phyloP scores from a whole-genome alignment of 37 sponge, comb jelly and placozoan species.

The Sycon ciliatum region DNA sequence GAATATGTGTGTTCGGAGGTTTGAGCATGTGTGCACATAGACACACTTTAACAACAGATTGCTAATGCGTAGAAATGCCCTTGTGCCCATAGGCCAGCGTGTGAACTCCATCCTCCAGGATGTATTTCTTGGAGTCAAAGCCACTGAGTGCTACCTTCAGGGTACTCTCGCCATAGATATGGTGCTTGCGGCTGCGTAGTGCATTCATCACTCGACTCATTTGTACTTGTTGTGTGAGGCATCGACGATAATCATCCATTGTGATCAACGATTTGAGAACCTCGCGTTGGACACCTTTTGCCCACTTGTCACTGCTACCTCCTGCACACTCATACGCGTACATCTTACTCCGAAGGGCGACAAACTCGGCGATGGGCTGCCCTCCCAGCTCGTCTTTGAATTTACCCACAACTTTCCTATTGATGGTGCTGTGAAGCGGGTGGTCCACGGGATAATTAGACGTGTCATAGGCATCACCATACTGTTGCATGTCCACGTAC shows the following conservation, averaged over 20 bases:
- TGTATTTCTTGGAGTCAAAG: conserved; percentile 11
- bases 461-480: background rate
- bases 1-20: too few relatives aligned
- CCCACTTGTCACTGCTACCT: too few relatives aligned
- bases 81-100: background rate
- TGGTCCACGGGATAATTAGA: background rate
- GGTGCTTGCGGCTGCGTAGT: background rate
- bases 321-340: too few relatives aligned
- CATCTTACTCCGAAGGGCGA: conserved; percentile 14
- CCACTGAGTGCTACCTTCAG: conserved; percentile 1
- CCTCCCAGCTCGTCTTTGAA: conserved; percentile 15
- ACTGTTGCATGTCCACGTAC: too few relatives aligned
- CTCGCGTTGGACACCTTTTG: too few relatives aligned
- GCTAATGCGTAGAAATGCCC: background rate
- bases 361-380: background rate
- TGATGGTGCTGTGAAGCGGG: background rate
- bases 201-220: background rate
- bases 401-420: conserved; percentile 5
- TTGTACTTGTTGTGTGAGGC: background rate
- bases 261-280: background rate
- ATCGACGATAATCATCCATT: background rate
- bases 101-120: background rate
- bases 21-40: too few relatives aligned
- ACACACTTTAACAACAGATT: background rate
- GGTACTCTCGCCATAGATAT: background rate